A percentile compares a stretch with the other conserved stretches of the same genome.
These are phyloP conservation scores for Cephus pygmeus DNA, from an alignment of 2,888 invertebrate genomes.

Conservation along the genomic window DNA sequence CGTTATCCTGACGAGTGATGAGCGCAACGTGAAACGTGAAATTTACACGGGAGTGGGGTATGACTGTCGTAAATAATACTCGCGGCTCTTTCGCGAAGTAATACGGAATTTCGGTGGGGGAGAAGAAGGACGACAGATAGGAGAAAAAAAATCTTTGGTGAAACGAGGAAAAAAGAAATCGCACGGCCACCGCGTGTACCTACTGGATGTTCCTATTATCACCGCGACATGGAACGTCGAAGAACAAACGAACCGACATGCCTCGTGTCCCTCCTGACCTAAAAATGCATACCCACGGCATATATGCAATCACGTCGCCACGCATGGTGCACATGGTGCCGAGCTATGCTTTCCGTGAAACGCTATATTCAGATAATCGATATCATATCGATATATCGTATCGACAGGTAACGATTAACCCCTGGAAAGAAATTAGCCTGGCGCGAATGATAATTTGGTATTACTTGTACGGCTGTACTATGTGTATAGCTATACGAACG, in stretches of 20 bases:
- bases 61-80: neutral
- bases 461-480: no score
- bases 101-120: neutral
- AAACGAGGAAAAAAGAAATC: neutral
- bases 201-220: neutral
- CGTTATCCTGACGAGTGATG: conserved; percentile 27
- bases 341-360: neutral
- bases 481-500: no score
- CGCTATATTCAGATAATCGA: neutral
- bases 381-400: neutral
- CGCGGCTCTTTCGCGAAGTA: neutral
- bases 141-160: conserved; percentile 1
- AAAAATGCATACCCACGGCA: neutral
- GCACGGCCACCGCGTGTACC: no score
- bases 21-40: conserved; percentile 25
- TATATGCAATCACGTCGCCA: neutral
- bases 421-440: no score
- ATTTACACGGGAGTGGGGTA: neutral
- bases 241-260: neutral
- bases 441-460: no score
- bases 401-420: no score
- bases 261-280: neutral
- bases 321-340: neutral
- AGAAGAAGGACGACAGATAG: conserved; percentile 1
- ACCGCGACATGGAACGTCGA: neutral